Percentiles rank a stretch among this genome's conserved stretches.
These are phyloP conservation scores for Phanerotoma sp. DNA, from an alignment of 2,888 invertebrate genomes.

Conservation along the genomic window DNA sequence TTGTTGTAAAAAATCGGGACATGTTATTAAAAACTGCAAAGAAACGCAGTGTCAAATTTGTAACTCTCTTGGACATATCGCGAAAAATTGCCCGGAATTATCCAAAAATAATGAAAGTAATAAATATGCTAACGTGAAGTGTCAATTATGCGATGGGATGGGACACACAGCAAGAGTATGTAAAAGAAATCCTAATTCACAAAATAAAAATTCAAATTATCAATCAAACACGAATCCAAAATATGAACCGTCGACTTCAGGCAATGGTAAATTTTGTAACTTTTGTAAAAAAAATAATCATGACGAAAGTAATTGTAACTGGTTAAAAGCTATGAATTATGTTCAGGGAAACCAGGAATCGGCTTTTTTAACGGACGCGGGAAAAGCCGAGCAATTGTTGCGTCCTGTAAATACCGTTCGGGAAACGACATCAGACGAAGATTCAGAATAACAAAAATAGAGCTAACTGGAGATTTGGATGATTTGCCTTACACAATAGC, in stretches of 20 bases:
- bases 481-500: no score
- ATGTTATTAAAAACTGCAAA: not conserved
- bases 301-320: not conserved
- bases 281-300: not conserved
- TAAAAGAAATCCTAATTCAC: not conserved
- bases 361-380: no score
- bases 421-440: no score
- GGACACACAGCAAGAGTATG: not conserved
- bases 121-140: not conserved
- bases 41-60: not conserved
- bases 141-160: not conserved
- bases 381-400: no score
- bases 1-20: not conserved
- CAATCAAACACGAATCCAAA: no score
- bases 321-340: no score
- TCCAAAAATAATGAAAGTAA: not conserved
- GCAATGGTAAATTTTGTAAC: not conserved
- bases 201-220: not conserved
- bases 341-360: no score
- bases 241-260: no score
- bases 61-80: not conserved
- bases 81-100: not conserved
- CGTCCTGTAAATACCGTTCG: no score
- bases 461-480: no score
- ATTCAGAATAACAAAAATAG: no score